phyloP scores from a whole-genome alignment of 2,797 vertebrate species.

The Acropternis orthonyx region DNA sequence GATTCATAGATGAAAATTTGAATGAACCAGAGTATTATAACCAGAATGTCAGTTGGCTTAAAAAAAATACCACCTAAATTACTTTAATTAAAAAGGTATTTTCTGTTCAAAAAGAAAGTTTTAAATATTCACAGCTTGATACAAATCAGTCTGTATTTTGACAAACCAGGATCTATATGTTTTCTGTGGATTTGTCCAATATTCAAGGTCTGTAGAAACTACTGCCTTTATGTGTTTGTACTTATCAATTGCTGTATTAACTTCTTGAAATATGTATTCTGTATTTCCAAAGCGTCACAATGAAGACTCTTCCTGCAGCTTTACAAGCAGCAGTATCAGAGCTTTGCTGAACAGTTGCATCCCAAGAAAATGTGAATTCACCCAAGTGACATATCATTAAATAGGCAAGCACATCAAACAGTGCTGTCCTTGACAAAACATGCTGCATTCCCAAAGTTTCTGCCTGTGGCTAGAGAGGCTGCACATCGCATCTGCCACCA shows the following conservation, averaged over 20 bases:
- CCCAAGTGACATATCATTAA: fast-evolving
- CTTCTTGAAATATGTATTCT: neutral
- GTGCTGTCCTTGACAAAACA: neutral
- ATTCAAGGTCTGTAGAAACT: neutral
- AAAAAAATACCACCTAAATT: neutral
- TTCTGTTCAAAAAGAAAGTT: neutral
- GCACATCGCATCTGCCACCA: neutral
- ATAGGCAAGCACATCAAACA: neutral
- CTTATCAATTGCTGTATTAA: neutral
- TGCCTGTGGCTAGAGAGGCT: neutral
- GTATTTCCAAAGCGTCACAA: neutral
- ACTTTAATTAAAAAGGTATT: neutral
- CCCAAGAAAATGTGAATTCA: neutral
- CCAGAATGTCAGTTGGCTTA: neutral
- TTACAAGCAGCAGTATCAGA: neutral
- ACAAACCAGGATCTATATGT: neutral
- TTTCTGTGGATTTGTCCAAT: neutral
- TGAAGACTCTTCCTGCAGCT: neutral
- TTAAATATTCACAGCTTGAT: neutral
- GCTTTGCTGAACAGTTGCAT: neutral
- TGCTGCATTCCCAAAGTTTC: neutral
- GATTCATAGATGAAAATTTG: neutral
- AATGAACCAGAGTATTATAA: neutral
- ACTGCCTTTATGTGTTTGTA: neutral
- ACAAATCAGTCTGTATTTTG: neutral